Evolutionary conservation across 92 coral and sea anemone genomes (phyloP).

Genomic region (Palythoa caribaeorum): DNA sequence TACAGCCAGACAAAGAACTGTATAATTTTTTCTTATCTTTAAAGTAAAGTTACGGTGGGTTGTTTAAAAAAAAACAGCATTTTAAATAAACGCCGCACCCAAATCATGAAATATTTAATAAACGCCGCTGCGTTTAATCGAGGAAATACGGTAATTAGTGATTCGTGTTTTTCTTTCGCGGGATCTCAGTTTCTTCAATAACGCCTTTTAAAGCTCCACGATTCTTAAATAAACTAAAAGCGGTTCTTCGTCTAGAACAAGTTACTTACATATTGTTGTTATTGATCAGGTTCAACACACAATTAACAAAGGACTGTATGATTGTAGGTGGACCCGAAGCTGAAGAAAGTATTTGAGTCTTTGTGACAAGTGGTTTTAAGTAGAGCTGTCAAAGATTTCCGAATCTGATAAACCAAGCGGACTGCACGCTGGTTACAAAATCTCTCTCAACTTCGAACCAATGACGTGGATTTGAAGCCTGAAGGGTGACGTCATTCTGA

Average conservation of each 20-base stretch:
- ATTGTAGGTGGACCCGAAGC: slow-evolving; percentile 36
- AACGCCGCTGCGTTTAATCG: no score
- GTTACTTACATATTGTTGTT: neutral
- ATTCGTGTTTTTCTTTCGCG: neutral
- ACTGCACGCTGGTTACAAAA: neutral
- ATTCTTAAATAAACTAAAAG: neutral
- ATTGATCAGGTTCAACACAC: neutral
- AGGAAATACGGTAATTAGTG: no score
- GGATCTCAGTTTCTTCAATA: neutral
- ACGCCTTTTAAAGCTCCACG: neutral
- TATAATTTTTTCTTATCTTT: no score
- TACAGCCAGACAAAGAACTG: no score
- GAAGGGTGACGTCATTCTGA: no score
- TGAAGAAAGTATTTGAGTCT: slow-evolving; percentile 26
- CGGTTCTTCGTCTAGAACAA: neutral
- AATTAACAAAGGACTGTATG: neutral
- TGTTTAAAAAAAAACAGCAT: no score
- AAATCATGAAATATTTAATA: no score
- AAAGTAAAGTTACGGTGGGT: no score
- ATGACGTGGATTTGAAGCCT: neutral
- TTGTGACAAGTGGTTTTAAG: slow-evolving; percentile 9
- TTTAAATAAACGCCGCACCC: no score
- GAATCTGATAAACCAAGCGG: neutral
- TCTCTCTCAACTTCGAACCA: neutral
- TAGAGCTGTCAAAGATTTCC: neutral